These are phyloP conservation scores for Psettodes erumei DNA, from an alignment of 2,113 vertebrate genomes.

Conservation along the genomic window DNA sequence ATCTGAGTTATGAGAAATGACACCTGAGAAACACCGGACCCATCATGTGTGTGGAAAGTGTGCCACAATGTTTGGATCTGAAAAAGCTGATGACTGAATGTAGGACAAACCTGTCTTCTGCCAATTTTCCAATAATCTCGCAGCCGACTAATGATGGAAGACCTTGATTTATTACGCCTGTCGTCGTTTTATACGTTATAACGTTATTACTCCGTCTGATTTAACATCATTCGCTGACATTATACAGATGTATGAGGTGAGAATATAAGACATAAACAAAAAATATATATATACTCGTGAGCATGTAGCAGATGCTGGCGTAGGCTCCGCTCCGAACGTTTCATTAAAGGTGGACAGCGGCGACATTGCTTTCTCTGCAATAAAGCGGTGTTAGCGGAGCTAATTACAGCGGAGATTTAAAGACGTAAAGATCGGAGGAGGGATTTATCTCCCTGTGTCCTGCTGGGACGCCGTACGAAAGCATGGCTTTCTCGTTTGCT, in stretches of 20 bases:
- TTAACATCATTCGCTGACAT: background rate
- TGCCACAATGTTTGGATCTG: background rate
- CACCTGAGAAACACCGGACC: background rate
- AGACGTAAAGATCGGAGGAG: background rate
- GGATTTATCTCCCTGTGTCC: slow-evolving; percentile 32
- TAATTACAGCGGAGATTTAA: slow-evolving; percentile 23
- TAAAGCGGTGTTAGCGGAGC: slow-evolving; percentile 7
- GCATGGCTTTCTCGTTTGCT: slow-evolving; percentile 39
- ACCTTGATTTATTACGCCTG: slow-evolving; percentile 30
- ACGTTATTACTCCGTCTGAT: slow-evolving; percentile 1
- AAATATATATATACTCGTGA: no score
- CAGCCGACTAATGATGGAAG: slow-evolving; percentile 10
- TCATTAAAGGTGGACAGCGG: background rate
- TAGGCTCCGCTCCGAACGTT: background rate
- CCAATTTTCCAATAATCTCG: background rate
- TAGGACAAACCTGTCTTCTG: background rate
- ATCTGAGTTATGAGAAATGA: background rate
- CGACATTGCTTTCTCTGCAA: slow-evolving; percentile 12
- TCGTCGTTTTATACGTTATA: background rate
- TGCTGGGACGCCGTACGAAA: slow-evolving; percentile 1
- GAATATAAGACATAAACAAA: background rate
- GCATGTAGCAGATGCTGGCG: background rate
- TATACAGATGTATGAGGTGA: background rate
- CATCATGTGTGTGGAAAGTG: background rate
- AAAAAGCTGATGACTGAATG: background rate